Conservation (phyloP, 2,888 invertebrate species). For the Drepanosiphum platanoidis region DNA sequence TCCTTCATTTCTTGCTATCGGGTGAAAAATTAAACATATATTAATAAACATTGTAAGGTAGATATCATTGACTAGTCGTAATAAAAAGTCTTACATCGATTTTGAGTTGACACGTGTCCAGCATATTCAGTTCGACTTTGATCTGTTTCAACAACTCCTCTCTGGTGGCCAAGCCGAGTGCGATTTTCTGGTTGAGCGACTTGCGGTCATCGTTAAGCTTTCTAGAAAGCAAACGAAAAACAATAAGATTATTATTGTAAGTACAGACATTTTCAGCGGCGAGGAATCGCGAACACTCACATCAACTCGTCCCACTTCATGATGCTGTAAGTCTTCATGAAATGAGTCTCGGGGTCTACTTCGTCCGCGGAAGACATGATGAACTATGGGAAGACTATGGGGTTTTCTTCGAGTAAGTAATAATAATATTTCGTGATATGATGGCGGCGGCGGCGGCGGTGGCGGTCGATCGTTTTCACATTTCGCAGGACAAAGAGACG, state of each 20-base stretch:
- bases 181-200: slow-evolving; percentile 6
- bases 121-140: slow-evolving; percentile 34
- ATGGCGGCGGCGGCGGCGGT: too few species aligned
- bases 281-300: not conserved
- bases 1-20: slow-evolving; percentile 48
- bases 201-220: slow-evolving; percentile 29
- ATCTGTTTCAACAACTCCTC: slow-evolving; percentile 40
- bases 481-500: too few species aligned
- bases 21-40: not conserved
- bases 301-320: slow-evolving; percentile 32
- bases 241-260: not conserved
- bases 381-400: not conserved
- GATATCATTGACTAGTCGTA: not conserved
- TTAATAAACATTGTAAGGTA: not conserved
- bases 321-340: slow-evolving; percentile 53
- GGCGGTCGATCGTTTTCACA: too few species aligned
- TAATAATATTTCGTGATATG: too few species aligned
- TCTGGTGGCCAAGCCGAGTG: slow-evolving; percentile 10
- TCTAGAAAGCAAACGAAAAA: slow-evolving; percentile 4
- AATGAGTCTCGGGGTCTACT: slow-evolving; percentile 14
- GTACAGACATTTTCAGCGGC: too few species aligned
- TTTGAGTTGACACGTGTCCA: slow-evolving; percentile 49
- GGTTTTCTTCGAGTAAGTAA: too few species aligned
- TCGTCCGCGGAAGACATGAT: slow-evolving; percentile 33
- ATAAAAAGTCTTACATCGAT: slow-evolving; percentile 2